Evolutionary conservation across 2,888 invertebrate genomes (phyloP).

Genomic region (Campoletis raptor): DNA sequence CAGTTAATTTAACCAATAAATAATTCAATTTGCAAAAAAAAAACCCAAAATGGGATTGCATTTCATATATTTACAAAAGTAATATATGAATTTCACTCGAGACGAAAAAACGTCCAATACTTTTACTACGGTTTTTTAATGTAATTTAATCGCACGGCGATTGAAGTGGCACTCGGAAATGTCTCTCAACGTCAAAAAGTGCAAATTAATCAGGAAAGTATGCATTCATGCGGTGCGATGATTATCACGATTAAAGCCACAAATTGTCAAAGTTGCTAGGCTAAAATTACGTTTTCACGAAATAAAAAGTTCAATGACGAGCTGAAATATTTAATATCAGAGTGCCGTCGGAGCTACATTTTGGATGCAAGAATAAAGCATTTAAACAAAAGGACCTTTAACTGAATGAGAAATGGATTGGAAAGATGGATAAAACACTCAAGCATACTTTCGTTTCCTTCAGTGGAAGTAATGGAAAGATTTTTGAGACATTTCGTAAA

Average conservation of each 20-base stretch:
- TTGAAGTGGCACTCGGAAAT: background rate
- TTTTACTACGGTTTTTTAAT: constrained; percentile 1
- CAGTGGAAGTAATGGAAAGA: constrained; percentile 10
- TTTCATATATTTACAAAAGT: background rate
- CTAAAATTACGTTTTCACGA: constrained; percentile 25
- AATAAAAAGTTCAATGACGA: constrained; percentile 41
- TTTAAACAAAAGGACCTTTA: background rate
- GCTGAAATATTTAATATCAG: background rate
- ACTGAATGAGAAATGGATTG: background rate
- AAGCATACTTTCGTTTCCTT: background rate
- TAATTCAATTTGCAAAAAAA: background rate
- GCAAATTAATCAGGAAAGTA: constrained; percentile 21
- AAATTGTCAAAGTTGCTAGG: constrained; percentile 32
- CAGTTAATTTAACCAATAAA: background rate
- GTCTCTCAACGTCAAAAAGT: constrained; percentile 16
- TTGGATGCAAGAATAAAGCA: constrained; percentile 7
- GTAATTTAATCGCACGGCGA: constrained; percentile 35
- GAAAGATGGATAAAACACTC: constrained; percentile 12
- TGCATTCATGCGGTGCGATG: background rate
- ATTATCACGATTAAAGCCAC: constrained; percentile 18
- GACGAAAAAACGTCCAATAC: no score
- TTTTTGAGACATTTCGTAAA: constrained; percentile 13
- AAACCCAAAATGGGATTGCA: background rate
- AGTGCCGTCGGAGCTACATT: constrained; percentile 3
- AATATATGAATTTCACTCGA: background rate